Percentiles rank a stretch among this genome's conserved stretches.
These are phyloP conservation scores for Danio jaintianensis DNA, from an alignment of 2,797 vertebrate genomes.

Conservation along the genomic window DNA sequence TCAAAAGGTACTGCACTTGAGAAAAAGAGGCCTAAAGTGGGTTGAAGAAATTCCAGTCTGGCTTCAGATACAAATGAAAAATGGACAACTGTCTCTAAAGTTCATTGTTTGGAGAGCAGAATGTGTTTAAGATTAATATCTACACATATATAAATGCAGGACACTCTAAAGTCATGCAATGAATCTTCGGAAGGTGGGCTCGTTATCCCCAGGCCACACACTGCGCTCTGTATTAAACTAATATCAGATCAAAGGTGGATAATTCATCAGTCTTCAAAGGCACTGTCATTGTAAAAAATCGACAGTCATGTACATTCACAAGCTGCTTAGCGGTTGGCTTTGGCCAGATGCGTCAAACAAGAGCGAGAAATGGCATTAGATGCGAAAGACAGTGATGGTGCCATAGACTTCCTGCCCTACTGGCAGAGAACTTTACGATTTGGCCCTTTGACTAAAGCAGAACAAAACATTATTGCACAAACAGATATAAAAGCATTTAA, in stretches of 20 bases:
- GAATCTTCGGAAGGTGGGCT: conserved; percentile 22
- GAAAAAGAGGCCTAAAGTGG: conserved; percentile 30
- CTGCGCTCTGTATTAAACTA: conserved; percentile 19
- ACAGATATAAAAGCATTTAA: conserved; percentile 66
- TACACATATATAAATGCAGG: conserved; percentile 21
- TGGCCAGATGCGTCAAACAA: conserved; percentile 44
- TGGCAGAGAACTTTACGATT: conserved; percentile 56
- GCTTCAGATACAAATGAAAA: conserved; percentile 16
- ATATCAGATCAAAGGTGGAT: conserved; percentile 36
- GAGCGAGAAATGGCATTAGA: conserved; percentile 37
- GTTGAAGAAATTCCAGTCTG: conserved; percentile 9
- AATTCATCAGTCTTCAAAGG: conserved; percentile 34
- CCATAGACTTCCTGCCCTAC: conserved; percentile 45
- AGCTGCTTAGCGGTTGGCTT: conserved; percentile 40
- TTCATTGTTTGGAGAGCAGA: conserved; percentile 30
- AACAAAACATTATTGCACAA: conserved; percentile 67
- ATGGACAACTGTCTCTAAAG: conserved; percentile 17
- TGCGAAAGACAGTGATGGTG: conserved; percentile 53
- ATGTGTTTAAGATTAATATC: conserved; percentile 35
- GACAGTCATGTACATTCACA: conserved; percentile 39
- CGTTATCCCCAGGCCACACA: conserved; percentile 37
- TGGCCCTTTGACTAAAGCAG: conserved; percentile 52
- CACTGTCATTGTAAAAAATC: conserved; percentile 25
- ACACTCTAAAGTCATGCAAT: conserved; percentile 39
- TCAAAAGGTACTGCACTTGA: conserved; percentile 10